Percentiles rank a stretch among this genome's conserved stretches.
These are phyloP conservation scores for Tetraodon nigroviridis DNA, from an alignment of 2,113 vertebrate species.

Conservation along the genomic window DNA sequence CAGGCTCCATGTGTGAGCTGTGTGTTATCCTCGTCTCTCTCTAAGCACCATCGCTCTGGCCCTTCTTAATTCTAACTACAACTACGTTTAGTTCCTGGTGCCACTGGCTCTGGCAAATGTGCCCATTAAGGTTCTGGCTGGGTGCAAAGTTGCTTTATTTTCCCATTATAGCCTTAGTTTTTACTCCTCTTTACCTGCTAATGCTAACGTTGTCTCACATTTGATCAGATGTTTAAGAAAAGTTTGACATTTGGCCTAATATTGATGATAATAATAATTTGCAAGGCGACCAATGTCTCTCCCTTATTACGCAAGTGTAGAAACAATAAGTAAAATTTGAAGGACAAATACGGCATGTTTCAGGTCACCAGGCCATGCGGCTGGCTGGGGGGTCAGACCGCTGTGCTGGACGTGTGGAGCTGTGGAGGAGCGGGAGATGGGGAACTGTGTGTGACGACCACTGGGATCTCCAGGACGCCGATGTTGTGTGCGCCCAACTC, in stretches of 20 bases:
- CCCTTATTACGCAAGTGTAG: no score
- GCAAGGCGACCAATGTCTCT: not conserved
- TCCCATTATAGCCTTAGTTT: not conserved
- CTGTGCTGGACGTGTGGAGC: constrained; percentile 72
- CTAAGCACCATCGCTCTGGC: no score
- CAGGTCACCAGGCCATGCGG: constrained; percentile 45
- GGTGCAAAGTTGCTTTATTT: no score
- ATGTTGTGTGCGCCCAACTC: constrained; percentile 68
- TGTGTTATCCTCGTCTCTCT: not conserved
- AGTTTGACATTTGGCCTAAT: no score
- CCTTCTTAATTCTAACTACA: no score
- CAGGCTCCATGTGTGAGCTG: not conserved
- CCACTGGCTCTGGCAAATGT: no score
- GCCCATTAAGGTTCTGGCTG: no score
- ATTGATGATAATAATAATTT: no score
- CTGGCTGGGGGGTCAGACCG: constrained; percentile 49
- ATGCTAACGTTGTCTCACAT: no score
- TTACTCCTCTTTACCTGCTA: not conserved
- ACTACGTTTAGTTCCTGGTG: no score
- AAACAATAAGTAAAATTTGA: not conserved
- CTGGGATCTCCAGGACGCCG: constrained; percentile 63
- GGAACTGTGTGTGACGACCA: constrained; percentile 73
- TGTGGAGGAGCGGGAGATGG: constrained; percentile 52
- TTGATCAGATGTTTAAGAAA: no score
- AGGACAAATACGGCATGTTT: not conserved